Base-by-base conservation (phyloP, 2,888 invertebrate species). In the Drosophila tanythrix region DNA sequence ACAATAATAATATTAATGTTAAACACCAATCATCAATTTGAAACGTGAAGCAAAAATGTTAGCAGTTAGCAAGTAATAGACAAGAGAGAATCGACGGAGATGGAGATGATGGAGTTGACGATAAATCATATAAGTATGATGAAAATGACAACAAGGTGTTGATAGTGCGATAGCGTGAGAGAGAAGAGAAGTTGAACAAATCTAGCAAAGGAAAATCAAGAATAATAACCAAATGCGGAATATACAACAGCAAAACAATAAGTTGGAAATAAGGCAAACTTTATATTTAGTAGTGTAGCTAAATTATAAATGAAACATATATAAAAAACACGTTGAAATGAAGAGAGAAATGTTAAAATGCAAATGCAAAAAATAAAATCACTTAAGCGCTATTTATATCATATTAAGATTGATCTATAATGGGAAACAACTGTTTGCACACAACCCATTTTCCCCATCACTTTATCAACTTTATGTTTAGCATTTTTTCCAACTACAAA, bases 211-310 rank as follows among this genome's bases (percentile, higher is more conserved):
- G 13, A 67, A 60, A 51, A 46, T 70, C 62, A 43, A 73, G 59
- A 38, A 31, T 59, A 59, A 59, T 69, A 84, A 84, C 84, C 87
- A 84, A 84, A 87, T 78, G 80, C 69, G 73, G 82, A 77, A 78
- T 76, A 62, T 83, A 86, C 64, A 85, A 86, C 70, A 55, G 76
- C 74, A 83, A 83, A 87, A 87, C 87, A 84, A 84, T 87, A 84
- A 87, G 84, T 84, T 83, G 84, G 48, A 84, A 84, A 81, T 79
- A 84, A 81, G 81, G 69, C 82, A 74, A 72, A 80, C 76, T 76
- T 81, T 76, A 78, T 78, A 78, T 74, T 81, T 74, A 84, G 74
- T 84, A 84, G 79, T 81, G 43, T 79, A 79, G 79, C 66, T 79
- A 79, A 79, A 79, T 78, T 75, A 75, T 82, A 35, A 73, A 65